Evolutionary conservation across 2,888 invertebrate species (phyloP).

Genomic region (Mythimna albipuncta): DNA sequence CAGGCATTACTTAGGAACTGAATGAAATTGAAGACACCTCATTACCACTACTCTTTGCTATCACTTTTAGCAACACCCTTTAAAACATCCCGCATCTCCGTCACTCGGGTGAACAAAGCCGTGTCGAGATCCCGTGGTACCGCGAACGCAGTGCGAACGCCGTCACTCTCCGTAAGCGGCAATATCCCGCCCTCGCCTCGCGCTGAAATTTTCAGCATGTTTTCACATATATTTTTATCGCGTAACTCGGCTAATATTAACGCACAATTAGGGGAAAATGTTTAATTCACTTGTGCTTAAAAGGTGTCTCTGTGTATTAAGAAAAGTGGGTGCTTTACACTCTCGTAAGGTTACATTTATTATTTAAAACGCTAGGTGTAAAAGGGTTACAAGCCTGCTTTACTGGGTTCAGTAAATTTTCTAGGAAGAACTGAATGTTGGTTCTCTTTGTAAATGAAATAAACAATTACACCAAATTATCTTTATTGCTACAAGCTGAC

Average conservation of each 20-base stretch:
- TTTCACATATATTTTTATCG: constrained; percentile 70
- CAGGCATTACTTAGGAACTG: constrained; percentile 65
- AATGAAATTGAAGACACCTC: constrained; percentile 69
- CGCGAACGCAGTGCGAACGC: constrained; percentile 50
- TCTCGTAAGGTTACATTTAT: constrained; percentile 33
- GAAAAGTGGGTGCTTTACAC: constrained; percentile 26
- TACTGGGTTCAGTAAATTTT: neutral
- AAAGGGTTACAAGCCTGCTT: constrained; percentile 10
- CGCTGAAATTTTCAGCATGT: constrained; percentile 67
- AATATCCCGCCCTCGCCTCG: constrained; percentile 62
- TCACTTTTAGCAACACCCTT: constrained; percentile 28
- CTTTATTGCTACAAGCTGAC: neutral
- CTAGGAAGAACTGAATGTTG: neutral
- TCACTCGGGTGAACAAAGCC: constrained; percentile 46
- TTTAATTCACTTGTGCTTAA: constrained; percentile 47
- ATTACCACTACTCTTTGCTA: constrained; percentile 57
- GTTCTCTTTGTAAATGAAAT: constrained; percentile 8
- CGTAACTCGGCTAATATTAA: constrained; percentile 60
- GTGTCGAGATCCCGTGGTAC: constrained; percentile 62
- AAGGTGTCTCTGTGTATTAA: constrained; percentile 24
- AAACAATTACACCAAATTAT: neutral
- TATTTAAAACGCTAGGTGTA: constrained; percentile 22
- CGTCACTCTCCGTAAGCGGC: constrained; percentile 60
- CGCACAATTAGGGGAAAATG: constrained; percentile 49
- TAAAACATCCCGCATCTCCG: constrained; percentile 18